Evolutionary conservation across 2,888 invertebrate genomes (phyloP).

Genomic region (Synergus laeviventris): DNA sequence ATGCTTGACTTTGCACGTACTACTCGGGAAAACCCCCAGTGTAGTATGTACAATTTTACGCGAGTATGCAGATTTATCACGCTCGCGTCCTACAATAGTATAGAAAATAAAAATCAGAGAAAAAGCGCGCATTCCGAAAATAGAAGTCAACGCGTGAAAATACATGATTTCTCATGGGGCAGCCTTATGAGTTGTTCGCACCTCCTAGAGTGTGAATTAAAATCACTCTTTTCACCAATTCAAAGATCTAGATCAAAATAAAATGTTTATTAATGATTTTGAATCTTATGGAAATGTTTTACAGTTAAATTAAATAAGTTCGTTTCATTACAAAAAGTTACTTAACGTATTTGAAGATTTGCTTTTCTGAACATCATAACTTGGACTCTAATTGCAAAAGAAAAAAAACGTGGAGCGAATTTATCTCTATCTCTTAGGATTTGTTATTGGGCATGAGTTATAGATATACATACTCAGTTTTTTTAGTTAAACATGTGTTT

Average conservation of each 20-base stretch:
- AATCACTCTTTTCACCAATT: neutral
- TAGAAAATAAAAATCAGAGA: neutral
- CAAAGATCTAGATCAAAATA: neutral
- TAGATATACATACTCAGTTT: constrained; percentile 3
- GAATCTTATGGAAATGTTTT: neutral
- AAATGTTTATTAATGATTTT: neutral
- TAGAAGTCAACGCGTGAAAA: constrained; percentile 2
- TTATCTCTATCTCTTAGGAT: neutral
- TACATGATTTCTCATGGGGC: constrained; percentile 2
- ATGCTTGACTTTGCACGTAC: constrained; percentile 14
- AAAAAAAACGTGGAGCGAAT: neutral
- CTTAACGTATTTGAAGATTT: too few relatives aligned
- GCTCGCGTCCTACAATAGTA: neutral
- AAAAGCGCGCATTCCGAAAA: constrained; percentile 6
- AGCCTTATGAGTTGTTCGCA: neutral
- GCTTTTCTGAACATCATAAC: neutral
- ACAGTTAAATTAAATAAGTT: too few relatives aligned
- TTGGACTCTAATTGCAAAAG: neutral
- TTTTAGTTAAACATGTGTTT: constrained; percentile 32
- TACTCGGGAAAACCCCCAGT: constrained; percentile 1
- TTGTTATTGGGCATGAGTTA: neutral
- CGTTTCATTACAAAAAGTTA: too few relatives aligned
- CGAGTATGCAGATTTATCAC: neutral
- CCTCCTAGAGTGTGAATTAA: neutral
- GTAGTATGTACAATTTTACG: constrained; percentile 22